Evolutionary conservation across 1,140 invertebrate genomes (phyloP).

Genomic region (Drosophila trapezifrons): DNA sequence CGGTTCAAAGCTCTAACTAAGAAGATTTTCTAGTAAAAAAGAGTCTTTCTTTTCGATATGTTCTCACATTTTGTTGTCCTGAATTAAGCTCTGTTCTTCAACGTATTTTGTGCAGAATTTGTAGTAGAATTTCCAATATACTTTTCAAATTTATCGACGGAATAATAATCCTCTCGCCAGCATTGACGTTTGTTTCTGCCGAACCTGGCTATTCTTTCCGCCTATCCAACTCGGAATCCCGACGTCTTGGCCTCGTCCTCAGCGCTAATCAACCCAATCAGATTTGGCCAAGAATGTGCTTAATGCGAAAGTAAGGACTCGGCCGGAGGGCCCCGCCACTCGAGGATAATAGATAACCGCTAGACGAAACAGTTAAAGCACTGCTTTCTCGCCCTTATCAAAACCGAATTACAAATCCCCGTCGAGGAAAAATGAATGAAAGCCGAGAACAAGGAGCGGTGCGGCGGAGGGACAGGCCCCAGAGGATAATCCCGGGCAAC

Average conservation of each 20-base stretch:
- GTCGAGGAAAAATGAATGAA: constrained; percentile 34
- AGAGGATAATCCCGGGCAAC: constrained; percentile 55
- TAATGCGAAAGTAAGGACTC: constrained; percentile 70
- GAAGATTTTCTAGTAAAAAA: too few relatives aligned
- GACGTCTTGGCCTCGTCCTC: background rate
- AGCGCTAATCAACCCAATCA: constrained; percentile 41
- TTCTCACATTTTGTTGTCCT: too few relatives aligned
- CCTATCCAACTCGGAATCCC: constrained; percentile 3
- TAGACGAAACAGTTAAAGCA: constrained; percentile 59
- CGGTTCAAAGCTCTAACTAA: too few relatives aligned
- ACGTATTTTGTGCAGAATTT: too few relatives aligned
- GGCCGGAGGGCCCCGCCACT: background rate
- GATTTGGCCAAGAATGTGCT: constrained; percentile 50
- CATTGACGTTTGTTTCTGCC: background rate
- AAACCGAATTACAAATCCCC: constrained; percentile 77
- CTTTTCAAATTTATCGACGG: too few relatives aligned
- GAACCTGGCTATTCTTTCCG: background rate
- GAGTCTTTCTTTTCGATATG: too few relatives aligned
- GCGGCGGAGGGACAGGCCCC: constrained; percentile 15
- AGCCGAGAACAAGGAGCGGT: constrained; percentile 1
- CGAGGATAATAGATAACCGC: constrained; percentile 37
- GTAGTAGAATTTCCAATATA: too few relatives aligned
- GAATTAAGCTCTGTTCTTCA: too few relatives aligned
- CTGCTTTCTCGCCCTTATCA: constrained; percentile 56
- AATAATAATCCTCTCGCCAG: background rate